These are phyloP conservation scores for Macaria liturata DNA, from an alignment of 2,888 invertebrate genomes.

Conservation along the genomic window DNA sequence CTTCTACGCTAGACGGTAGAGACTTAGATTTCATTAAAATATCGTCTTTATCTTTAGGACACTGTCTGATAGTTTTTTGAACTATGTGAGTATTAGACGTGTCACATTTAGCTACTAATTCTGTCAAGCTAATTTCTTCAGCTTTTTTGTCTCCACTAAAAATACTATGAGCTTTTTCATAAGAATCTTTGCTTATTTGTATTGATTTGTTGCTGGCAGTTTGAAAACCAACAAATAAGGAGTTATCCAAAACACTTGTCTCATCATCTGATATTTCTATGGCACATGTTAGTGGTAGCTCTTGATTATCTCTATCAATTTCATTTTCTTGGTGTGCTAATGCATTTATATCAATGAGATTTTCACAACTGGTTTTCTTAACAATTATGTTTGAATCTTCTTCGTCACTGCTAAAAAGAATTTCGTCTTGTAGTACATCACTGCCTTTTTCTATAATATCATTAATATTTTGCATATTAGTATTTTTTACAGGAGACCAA, in stretches of 20 bases:
- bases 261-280: conserved; percentile 58
- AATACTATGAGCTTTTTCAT: conserved; percentile 59
- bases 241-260: conserved; percentile 54
- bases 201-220: conserved; percentile 72
- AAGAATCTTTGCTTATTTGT: conserved; percentile 59
- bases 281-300: conserved; percentile 63
- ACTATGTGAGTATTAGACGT: conserved; percentile 6
- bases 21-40: too few species aligned
- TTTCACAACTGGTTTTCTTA: too few species aligned
- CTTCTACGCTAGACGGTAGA: too few species aligned
- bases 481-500: background rate
- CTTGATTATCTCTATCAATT: conserved; percentile 41
- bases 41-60: too few species aligned
- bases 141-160: conserved; percentile 41
- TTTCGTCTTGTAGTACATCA: conserved; percentile 56
- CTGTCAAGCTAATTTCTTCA: conserved; percentile 44
- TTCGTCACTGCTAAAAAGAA: conserved; percentile 73
- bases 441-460: conserved; percentile 23
- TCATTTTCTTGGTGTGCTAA: background rate
- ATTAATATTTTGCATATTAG: conserved; percentile 1
- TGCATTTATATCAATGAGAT: background rate
- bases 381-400: too few species aligned
- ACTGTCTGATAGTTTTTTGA: background rate
- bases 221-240: conserved; percentile 71
- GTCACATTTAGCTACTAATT: conserved; percentile 50